Percentiles rank a stretch among this genome's conserved stretches.
Evolutionary conservation across 2,888 invertebrate species (phyloP).

Genomic region (Drosophila phalerata): DNA sequence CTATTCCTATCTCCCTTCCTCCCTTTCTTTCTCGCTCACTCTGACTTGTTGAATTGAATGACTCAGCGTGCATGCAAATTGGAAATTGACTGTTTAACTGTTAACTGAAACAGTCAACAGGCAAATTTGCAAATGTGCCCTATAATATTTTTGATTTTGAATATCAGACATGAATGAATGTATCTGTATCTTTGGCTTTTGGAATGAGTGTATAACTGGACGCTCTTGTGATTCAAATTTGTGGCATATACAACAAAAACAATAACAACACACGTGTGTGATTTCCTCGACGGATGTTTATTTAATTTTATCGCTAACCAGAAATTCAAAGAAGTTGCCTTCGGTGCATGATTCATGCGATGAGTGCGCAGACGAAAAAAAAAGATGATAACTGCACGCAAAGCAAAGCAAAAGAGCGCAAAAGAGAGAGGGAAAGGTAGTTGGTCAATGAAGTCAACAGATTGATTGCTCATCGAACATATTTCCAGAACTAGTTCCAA

Average conservation of each 20-base stretch:
- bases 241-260: conserved; percentile 8
- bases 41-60: conserved; percentile 17
- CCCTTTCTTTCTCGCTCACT: neutral
- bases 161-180: conserved; percentile 24
- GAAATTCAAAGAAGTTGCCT: conserved; percentile 68
- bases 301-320: conserved; percentile 56
- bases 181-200: conserved; percentile 12
- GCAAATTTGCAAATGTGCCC: conserved; percentile 24
- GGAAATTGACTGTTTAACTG: conserved; percentile 32
- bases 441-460: conserved; percentile 10
- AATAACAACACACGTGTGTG: conserved; percentile 16
- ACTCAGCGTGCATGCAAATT: conserved; percentile 53
- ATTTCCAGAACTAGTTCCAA: conserved; percentile 19
- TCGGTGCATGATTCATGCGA: conserved; percentile 50
- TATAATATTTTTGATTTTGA: conserved; percentile 8
- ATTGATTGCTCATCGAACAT: conserved; percentile 24
- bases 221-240: conserved; percentile 39
- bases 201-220: conserved; percentile 13
- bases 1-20: neutral
- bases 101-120: conserved; percentile 44
- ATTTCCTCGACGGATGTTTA: conserved; percentile 66
- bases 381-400: conserved; percentile 38
- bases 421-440: conserved; percentile 8
- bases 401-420: neutral
- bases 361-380: conserved; percentile 46